Evolutionary conservation across 2,797 vertebrate genomes (phyloP).

Genomic region (Carapus acus): DNA sequence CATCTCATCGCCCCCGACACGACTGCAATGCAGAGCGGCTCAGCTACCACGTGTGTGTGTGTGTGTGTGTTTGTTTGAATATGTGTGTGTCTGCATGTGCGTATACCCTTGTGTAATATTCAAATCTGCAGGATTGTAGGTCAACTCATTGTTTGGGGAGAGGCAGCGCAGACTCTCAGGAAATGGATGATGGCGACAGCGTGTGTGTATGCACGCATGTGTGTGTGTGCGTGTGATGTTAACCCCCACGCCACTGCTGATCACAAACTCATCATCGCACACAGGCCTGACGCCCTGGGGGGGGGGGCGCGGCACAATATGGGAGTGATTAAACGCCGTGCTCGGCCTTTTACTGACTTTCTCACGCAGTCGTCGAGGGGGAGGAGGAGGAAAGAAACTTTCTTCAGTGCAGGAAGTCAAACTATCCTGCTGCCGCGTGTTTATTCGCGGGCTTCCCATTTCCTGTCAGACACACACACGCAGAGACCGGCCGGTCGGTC

Average conservation of each 20-base stretch:
- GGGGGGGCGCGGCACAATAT: conserved; percentile 47
- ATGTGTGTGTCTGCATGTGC: conserved; percentile 9
- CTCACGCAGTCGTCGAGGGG: conserved; percentile 23
- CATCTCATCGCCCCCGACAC: conserved; percentile 21
- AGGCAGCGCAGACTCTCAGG: too few relatives aligned
- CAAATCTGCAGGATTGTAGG: too few relatives aligned
- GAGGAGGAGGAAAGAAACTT: conserved; percentile 23
- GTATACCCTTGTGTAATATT: too few relatives aligned
- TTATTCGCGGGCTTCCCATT: conserved; percentile 61
- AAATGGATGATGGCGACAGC: not conserved
- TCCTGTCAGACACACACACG: conserved; percentile 44
- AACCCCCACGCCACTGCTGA: conserved; percentile 3
- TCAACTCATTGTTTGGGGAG: too few relatives aligned
- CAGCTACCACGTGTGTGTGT: too few relatives aligned
- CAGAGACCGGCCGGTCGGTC: too few relatives aligned
- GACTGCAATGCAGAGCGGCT: conserved; percentile 12
- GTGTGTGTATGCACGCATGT: not conserved
- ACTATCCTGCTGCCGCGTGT: conserved; percentile 44
- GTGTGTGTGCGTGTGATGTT: conserved; percentile 6
- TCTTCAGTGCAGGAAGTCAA: conserved; percentile 55
- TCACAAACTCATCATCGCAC: conserved; percentile 15
- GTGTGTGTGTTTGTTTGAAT: conserved; percentile 14
- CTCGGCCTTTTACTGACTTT: conserved; percentile 27
- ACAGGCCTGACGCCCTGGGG: conserved; percentile 19
- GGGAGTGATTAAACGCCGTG: conserved; percentile 55